Base-by-base conservation (phyloP, 1,140 invertebrate species). In the Ericerus pela region DNA sequence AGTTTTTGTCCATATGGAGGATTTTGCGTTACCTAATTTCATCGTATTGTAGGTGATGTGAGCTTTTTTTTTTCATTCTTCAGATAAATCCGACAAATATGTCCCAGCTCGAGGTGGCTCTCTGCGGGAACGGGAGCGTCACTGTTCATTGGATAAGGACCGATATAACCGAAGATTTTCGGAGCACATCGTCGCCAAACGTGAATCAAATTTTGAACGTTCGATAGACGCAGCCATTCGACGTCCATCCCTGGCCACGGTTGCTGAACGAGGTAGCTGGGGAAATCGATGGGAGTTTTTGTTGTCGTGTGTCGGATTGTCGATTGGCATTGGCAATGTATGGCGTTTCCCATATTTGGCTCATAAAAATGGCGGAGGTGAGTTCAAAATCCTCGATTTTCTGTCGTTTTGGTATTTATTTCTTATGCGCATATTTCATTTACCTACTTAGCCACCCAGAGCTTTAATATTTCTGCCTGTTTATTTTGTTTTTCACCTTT, bases 281-380 rank as follows among this genome's bases (percentile, higher is more conserved):
- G 76, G 76, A 2, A 78, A 76, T 27, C 81, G 83, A 31, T 66
- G 87, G 59, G 79, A 82, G 66, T 82, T 82, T 62, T 73, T 90
- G 55, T 70, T 90, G n/a, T 84, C 85, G 24, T 84, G 84, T 64
- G 75, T 89, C 38, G 75, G 87, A 66, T 72, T 91, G 73, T 78
- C 80, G 14, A 82, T 91, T n/a, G 86, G 86, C 3, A 74, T 88
- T 51, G 86, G 86, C 28, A 92, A 91, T 67, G 81, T 93, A 37
- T 92, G 88, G 87, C 73, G 88, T 59, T 92, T 91, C 69, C 87
- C 88, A 2, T 89, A 85, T 69, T 72, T 88, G 27, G 81, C 79
- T 59, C 88, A 86, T 66, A 79, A 81, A 63, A 88, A 87, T 72
- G 85, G 84, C 28, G 84, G 84, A 64, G 84, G 82, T 84, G 70